Evolutionary conservation across 1,140 invertebrate genomes (phyloP).

Genomic region (Monochamus saltuarius): DNA sequence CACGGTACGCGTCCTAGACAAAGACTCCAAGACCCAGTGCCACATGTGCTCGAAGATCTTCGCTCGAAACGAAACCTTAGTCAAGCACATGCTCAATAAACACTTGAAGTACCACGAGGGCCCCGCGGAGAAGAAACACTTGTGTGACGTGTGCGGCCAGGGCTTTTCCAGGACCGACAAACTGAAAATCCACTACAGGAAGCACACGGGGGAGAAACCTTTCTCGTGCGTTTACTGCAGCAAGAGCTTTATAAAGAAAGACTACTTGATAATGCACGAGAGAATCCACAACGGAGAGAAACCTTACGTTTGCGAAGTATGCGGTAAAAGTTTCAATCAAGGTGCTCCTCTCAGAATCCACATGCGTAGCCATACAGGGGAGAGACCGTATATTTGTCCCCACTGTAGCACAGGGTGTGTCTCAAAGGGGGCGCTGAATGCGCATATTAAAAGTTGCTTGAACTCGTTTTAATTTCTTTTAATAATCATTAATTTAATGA

Average conservation of each 20-base stretch:
- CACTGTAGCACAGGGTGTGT: conserved; percentile 41
- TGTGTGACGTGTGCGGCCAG: conserved; percentile 58
- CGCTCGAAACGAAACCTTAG: conserved; percentile 52
- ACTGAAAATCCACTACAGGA: conserved; percentile 61
- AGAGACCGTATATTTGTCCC: conserved; percentile 43
- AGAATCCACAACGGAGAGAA: conserved; percentile 58
- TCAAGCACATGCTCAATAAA: conserved; percentile 56
- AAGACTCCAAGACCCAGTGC: conserved; percentile 39
- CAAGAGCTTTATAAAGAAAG: conserved; percentile 56
- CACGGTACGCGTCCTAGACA: conserved; percentile 43
- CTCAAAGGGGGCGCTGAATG: conserved; percentile 39
- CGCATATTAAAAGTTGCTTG: conserved; percentile 45
- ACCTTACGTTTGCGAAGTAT: conserved; percentile 57
- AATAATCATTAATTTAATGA: no score
- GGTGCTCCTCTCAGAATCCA: conserved; percentile 52
- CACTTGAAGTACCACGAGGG: conserved; percentile 52
- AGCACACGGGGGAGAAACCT: conserved; percentile 57
- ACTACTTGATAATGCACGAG: conserved; percentile 60
- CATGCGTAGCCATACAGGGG: conserved; percentile 52
- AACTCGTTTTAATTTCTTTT: conserved; percentile 10
- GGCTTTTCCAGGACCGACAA: conserved; percentile 61
- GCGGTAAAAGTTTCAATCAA: conserved; percentile 56
- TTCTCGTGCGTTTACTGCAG: conserved; percentile 57
- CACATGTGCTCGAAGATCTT: conserved; percentile 52
- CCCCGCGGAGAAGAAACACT: conserved; percentile 46